Percentiles rank a stretch among this genome's conserved stretches.
Conservation (phyloP, 2,888 invertebrate species). For the Chrysotoxum bicinctum region DNA sequence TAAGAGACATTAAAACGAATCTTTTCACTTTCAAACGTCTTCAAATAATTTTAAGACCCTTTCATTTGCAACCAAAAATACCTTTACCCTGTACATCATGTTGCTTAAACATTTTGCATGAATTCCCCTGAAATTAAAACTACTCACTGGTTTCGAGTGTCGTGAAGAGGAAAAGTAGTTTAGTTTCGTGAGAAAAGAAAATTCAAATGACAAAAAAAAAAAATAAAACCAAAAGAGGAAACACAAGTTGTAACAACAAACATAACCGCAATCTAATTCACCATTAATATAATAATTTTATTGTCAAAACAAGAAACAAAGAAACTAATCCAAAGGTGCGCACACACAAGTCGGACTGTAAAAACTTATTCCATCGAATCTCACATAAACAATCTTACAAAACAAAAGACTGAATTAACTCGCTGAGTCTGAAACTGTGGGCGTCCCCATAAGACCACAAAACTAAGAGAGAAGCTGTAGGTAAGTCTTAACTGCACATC, state of each 20-base stretch:
- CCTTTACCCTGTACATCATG: background rate
- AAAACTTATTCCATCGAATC: background rate
- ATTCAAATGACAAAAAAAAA: background rate
- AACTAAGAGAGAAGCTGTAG: background rate
- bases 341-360: constrained; percentile 25
- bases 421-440: constrained; percentile 29
- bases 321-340: constrained; percentile 36
- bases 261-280: constrained; percentile 58
- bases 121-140: constrained; percentile 18
- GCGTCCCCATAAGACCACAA: constrained; percentile 18
- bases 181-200: constrained; percentile 63
- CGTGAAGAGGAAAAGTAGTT: constrained; percentile 62
- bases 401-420: background rate
- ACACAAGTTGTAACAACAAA: constrained; percentile 26
- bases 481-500: constrained; percentile 5
- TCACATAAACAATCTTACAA: background rate
- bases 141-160: constrained; percentile 37
- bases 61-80: constrained; percentile 9
- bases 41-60: background rate
- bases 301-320: constrained; percentile 32
- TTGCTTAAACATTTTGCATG: constrained; percentile 3
- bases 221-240: constrained; percentile 25
- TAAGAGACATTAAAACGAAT: background rate
- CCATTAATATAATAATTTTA: constrained; percentile 45
- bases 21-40: background rate